A percentile compares a stretch with the other conserved stretches of the same genome.
Evolutionary conservation across 2,888 invertebrate genomes (phyloP).

Genomic region (Patella caerulea): DNA sequence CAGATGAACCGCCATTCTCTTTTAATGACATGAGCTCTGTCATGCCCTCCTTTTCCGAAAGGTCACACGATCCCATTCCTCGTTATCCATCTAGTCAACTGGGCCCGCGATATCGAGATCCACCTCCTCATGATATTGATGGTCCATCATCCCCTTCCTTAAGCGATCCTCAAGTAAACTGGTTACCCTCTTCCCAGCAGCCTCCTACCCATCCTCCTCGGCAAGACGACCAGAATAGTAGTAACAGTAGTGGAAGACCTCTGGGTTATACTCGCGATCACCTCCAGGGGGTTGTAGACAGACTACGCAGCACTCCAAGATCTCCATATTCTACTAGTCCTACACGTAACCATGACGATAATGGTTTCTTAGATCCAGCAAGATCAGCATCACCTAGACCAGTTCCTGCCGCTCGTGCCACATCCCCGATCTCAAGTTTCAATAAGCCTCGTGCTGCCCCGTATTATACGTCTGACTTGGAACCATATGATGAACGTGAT

Average conservation of each 20-base stretch:
- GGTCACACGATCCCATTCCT: conserved; percentile 18
- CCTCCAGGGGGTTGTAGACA: conserved; percentile 56
- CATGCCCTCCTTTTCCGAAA: conserved; percentile 46
- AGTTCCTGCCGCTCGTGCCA: conserved; percentile 13
- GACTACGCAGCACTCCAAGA: conserved; percentile 47
- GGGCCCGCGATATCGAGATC: conserved; percentile 25
- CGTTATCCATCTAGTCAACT: conserved; percentile 19
- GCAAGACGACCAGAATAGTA: conserved; percentile 39
- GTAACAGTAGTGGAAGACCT: conserved; percentile 48
- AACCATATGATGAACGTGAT: conserved; percentile 24
- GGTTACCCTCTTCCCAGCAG: conserved; percentile 30
- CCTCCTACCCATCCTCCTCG: background rate
- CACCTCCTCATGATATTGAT: conserved; percentile 11
- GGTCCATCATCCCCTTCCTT: conserved; percentile 2
- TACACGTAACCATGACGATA: conserved; percentile 21
- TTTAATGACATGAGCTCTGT: conserved; percentile 62
- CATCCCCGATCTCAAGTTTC: conserved; percentile 19
- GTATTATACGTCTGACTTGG: conserved; percentile 23
- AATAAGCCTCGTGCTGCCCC: conserved; percentile 19
- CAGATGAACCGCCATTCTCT: conserved; percentile 47
- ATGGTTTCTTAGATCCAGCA: conserved; percentile 20
- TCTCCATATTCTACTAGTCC: conserved; percentile 25
- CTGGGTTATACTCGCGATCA: conserved; percentile 57
- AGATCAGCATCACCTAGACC: background rate
- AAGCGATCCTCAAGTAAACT: conserved; percentile 16